Evolutionary conservation across 2,888 invertebrate genomes (phyloP).

Genomic region (Podotricha telesiphe): DNA sequence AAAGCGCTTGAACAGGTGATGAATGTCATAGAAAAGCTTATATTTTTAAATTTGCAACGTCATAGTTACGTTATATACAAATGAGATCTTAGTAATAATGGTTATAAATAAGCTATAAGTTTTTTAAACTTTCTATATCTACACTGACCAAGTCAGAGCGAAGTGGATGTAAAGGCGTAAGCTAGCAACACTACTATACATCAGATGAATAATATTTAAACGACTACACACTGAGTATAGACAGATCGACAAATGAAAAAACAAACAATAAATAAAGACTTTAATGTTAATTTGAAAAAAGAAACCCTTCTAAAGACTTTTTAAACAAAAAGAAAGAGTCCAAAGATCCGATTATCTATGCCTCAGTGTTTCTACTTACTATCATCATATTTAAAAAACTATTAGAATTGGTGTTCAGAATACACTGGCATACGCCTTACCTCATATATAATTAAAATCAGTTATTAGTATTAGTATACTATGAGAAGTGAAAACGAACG

Average conservation of each 20-base stretch:
- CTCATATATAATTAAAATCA: conserved; percentile 33
- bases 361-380: conserved; percentile 29
- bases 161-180: conserved; percentile 53
- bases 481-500: conserved; percentile 22
- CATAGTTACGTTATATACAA: conserved; percentile 62
- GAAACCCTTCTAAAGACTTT: background rate
- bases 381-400: conserved; percentile 33
- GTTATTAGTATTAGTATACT: conserved; percentile 6
- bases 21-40: conserved; percentile 28
- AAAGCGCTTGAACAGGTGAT: conserved; percentile 10
- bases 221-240: conserved; percentile 30
- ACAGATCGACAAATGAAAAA: background rate
- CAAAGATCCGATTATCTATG: conserved; percentile 1
- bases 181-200: conserved; percentile 67
- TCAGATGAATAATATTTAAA: conserved; percentile 31
- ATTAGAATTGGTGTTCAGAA: conserved; percentile 48
- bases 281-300: background rate
- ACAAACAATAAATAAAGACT: background rate
- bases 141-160: conserved; percentile 67
- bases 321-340: background rate
- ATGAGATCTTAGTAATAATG: conserved; percentile 71
- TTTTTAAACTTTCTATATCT: conserved; percentile 67
- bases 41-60: conserved; percentile 24
- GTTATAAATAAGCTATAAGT: conserved; percentile 64
- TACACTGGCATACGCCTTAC: conserved; percentile 45